Base-by-base conservation (phyloP, 2,888 invertebrate species). In the Labia minor region DNA sequence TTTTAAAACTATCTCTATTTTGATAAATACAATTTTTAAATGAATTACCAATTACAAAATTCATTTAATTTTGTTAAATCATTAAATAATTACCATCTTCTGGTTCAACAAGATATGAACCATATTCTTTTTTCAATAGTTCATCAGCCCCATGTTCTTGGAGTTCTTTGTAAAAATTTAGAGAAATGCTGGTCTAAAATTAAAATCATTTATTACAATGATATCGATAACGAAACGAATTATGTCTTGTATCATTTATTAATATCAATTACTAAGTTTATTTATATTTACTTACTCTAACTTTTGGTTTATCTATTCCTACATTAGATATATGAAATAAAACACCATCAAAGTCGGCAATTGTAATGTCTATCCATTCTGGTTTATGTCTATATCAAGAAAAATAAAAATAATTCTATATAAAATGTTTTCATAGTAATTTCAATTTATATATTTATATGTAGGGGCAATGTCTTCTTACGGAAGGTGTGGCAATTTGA, bases 331-430 rank as follows among this genome's bases (percentile, higher is more conserved):
- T 90, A 81, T 96, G 97, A 83, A 95, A 99, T 73, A 98, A 81
- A 71, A 95, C 98, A 74, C 99, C 98, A 84, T 99, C 99, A 82
- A 99, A 99, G 83, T 99, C 99, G 73, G 95, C 93, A 77, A 95
- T 87, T 72, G 85, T 87, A 75, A 97, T 89, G 82, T 97, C 95
- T 77, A 95, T 94, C 73, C 91, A 90, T 79, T 98, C 97, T 72
- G 92, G 89, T 84, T 97, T 97, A 78, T 89, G 87, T 72, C 95
- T 95, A 81, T 71, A 88, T 87, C 67, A 72, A 68, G 70, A 72
- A 72, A 66, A 66, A 10, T n/a, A n/a, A n/a, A n/a, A n/a, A n/a
- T n/a, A n/a, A n/a, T n/a, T n/a, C 19, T 21, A 67, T 37, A 20
- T 37, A 26, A 21, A 19, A 64, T 26, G 20, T 49, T 20, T 62